Conservation (phyloP, 2,888 invertebrate species). For the Sclerodermus sp. region DNA sequence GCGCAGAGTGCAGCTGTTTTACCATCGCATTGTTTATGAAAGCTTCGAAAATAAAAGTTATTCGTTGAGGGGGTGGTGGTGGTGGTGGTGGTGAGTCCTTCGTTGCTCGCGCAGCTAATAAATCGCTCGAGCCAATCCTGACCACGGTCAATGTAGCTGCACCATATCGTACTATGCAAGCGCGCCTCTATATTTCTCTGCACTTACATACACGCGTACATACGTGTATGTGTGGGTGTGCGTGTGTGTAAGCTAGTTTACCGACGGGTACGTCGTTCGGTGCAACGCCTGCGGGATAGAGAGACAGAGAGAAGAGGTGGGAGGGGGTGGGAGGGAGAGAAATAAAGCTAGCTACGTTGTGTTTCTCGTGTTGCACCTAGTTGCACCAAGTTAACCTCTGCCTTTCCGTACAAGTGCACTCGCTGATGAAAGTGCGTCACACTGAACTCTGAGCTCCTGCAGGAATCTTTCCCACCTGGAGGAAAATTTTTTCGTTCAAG, state of each 20-base stretch:
- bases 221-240: background rate
- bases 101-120: constrained; percentile 13
- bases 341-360: background rate
- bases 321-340: constrained; percentile 7
- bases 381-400: constrained; percentile 13
- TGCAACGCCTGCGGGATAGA: no score
- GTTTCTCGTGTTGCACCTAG: constrained; percentile 14
- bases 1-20: no score
- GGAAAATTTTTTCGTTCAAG: no score
- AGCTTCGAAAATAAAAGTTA: no score
- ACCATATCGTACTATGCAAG: constrained; percentile 6
- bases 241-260: no score
- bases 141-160: constrained; percentile 30
- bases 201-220: no score
- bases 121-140: constrained; percentile 33
- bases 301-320: background rate
- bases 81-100: no score
- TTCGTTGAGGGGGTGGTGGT: no score
- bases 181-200: no score
- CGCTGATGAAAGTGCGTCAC: background rate
- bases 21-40: constrained; percentile 24
- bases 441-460: no score
- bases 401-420: constrained; percentile 16
- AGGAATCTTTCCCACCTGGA: no score
- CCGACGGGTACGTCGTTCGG: no score